Base-by-base conservation (phyloP, 2,113 vertebrate species). In the Vulpes lagopus region DNA sequence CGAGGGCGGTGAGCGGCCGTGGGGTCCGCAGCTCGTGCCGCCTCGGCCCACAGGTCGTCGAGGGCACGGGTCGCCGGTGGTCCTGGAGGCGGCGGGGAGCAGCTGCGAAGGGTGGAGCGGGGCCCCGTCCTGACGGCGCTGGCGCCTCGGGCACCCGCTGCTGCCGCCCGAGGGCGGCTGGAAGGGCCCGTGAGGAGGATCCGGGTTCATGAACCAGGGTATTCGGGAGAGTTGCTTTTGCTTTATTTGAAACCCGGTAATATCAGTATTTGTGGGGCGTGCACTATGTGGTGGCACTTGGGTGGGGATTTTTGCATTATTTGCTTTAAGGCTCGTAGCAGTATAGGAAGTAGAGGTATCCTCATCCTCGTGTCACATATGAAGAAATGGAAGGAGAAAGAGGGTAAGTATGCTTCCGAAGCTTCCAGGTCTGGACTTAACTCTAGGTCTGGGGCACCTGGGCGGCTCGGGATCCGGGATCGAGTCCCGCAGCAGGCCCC, bases 341-440 rank as follows among this genome's bases (percentile, higher is more conserved):
- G 51, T 59, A 10, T 22, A 85, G 57, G 57, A 93, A 91, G 91
- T 51, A 62, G 19, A 86, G 8, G 5, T 49, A 35, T 43, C 94
- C 20, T 79, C 86, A 27, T 73, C 79, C 8, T 94, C 4, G 17
- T 91, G 35, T 87, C 94, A 92, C 73, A 93, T 92, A 89, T 80
- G 62, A 91, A 82, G n/a, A 95, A 90, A 92, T 64, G 84, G 94
- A 95, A 82, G 15, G 11, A 23, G 55, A 71, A 76, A 73, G 17
- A 53, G 2, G 12, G 89, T 93, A 65, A 32, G 1, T 78, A 32
- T 93, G 27, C 89, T 69, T n/a, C 32, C 78, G n/a, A 87, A 25
- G 7, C 53, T 87, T 79, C n/a, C 15, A 80, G 30, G 53, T 15
- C 11, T 95, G 1, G 23, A 88, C 89, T 95, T 96, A 82, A 86